Base-by-base conservation (phyloP, 1,140 invertebrate species). In the Subanguina moxae region DNA sequence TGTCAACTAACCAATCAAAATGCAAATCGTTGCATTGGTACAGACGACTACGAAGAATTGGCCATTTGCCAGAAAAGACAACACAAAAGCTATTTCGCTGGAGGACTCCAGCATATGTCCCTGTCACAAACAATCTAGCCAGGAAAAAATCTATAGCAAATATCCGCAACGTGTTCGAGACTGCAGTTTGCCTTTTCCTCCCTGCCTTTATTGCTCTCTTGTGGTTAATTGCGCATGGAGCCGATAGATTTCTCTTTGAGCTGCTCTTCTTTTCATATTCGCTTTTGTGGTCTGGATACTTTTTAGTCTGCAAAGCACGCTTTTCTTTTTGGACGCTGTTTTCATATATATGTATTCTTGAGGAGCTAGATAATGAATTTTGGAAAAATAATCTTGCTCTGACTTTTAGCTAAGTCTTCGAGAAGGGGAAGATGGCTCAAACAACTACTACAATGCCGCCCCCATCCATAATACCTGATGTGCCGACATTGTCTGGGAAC, bases 241-340 rank as follows among this genome's bases (percentile, higher is more conserved):
- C 43, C 68, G 27, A 32, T 65, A 17, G 69, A 70, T 1, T 68
- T 68, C 42, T 38, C 3, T 38, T 38, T 38, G 32, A 38, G 32
- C 32, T 38, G 32, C 11, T 11, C 11, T 11, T 5, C 11, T 38
- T 11, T 38, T 38, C 3, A 3, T 38, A 38, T 11, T 38, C 32
- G 3, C 32, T 38, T 38, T 38, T 38, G 3, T 38, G 32, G 32
- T 38, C 11, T 38, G n/a, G n/a, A n/a, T n/a, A n/a, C n/a, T n/a
- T n/a, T n/a, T n/a, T n/a, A n/a, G n/a, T n/a, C n/a, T n/a, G n/a
- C n/a, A n/a, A n/a, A n/a, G n/a, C n/a, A n/a, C n/a, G n/a, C n/a
- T n/a, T n/a, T n/a, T n/a, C 32, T 38, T 38, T 38, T 38, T 38
- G 3, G 32, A 38, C 32, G 11, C 11, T 38, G n/a, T n/a, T n/a